phyloP scores from a whole-genome alignment of 2,113 vertebrate species.

The Oryzias melastigma region DNA sequence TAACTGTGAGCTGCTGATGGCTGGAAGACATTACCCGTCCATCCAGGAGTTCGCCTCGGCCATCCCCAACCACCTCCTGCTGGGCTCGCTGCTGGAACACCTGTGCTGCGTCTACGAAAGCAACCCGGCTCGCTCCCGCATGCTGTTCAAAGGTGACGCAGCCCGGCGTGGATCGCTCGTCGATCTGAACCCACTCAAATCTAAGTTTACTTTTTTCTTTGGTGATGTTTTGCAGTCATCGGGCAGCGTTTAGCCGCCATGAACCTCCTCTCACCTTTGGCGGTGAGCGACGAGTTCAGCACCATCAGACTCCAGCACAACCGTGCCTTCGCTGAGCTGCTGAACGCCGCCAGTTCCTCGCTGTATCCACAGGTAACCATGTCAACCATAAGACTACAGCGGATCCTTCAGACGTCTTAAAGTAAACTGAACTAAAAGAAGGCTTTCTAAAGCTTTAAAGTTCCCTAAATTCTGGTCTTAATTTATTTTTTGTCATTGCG shows the following conservation, averaged over 20 bases:
- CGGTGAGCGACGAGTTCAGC: conserved; percentile 93
- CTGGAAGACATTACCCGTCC: conserved; percentile 70
- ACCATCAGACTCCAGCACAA: conserved; percentile 92
- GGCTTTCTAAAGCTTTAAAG: too few species aligned
- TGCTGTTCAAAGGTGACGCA: conserved; percentile 86
- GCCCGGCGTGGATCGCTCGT: too few species aligned
- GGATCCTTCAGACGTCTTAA: too few species aligned
- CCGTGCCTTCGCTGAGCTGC: conserved; percentile 88
- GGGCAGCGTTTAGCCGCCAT: conserved; percentile 88
- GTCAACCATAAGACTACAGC: too few species aligned
- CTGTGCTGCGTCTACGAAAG: conserved; percentile 90
- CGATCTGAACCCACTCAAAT: background rate
- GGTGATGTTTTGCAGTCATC: conserved; percentile 77
- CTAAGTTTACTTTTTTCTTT: background rate
- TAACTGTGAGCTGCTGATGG: conserved; percentile 78
- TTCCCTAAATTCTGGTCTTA: too few species aligned
- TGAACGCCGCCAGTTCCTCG: conserved; percentile 75
- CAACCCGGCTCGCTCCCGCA: conserved; percentile 81
- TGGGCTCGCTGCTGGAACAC: conserved; percentile 92
- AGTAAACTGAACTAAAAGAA: too few species aligned
- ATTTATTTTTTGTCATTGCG: too few species aligned
- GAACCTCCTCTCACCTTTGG: conserved; percentile 90
- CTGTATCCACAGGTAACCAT: conserved; percentile 73
- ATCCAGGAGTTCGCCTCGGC: conserved; percentile 84
- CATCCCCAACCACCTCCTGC: conserved; percentile 91